Percentiles rank a stretch among this genome's conserved stretches.
Conservation (phyloP, 2,113 vertebrate genomes). For the Gnathonemus longibarbis region DNA sequence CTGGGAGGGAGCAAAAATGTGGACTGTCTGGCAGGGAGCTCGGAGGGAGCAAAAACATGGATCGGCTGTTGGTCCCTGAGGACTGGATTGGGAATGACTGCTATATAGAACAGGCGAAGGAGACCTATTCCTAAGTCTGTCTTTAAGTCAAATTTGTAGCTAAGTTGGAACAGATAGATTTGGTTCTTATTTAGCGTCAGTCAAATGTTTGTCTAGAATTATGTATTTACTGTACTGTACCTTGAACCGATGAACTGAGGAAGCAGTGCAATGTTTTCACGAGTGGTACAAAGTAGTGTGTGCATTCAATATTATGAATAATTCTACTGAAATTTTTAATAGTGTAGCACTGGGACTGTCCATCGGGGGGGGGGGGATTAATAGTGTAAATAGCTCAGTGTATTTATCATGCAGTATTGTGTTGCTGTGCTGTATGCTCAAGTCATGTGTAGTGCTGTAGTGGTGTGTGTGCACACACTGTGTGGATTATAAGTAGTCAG, state of each 20-base stretch:
- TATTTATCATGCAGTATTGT: too few species aligned
- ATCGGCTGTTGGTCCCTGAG: background rate
- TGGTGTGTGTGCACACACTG: too few species aligned
- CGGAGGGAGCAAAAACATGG: background rate
- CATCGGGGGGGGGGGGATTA: background rate
- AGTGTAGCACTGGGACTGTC: background rate
- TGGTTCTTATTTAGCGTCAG: background rate
- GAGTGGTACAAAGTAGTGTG: background rate
- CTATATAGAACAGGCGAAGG: background rate
- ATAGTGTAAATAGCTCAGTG: background rate
- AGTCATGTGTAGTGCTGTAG: background rate
- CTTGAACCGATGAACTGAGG: background rate
- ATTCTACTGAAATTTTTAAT: background rate
- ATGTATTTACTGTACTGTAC: background rate
- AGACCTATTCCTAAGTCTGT: background rate
- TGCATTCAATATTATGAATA: background rate
- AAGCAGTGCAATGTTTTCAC: background rate
- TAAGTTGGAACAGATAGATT: background rate
- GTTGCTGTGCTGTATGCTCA: too few species aligned
- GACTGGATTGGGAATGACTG: background rate
- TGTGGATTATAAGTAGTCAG: background rate
- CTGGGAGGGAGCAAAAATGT: background rate
- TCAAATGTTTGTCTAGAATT: background rate
- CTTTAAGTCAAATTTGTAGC: background rate
- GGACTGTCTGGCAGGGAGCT: background rate